These are phyloP conservation scores for Panzeria rudis DNA, from an alignment of 2,888 invertebrate species.

Conservation along the genomic window DNA sequence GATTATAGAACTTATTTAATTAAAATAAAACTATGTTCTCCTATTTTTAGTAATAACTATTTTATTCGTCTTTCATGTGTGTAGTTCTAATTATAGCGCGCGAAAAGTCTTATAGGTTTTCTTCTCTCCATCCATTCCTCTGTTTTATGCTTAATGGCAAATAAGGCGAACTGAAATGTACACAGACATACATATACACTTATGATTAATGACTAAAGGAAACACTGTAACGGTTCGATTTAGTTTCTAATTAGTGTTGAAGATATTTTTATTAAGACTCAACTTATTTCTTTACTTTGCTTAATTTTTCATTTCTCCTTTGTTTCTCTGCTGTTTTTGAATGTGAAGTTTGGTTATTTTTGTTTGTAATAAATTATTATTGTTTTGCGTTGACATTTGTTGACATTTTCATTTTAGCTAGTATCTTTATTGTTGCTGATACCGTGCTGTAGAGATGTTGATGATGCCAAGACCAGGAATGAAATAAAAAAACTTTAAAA, in stretches of 20 bases:
- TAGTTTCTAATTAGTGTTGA: slow-evolving; percentile 45
- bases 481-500: too few species aligned
- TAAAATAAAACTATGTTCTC: too few species aligned
- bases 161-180: neutral
- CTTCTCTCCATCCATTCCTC: too few species aligned
- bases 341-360: neutral
- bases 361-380: slow-evolving; percentile 35
- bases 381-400: slow-evolving; percentile 23
- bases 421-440: neutral
- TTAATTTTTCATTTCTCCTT: neutral
- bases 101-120: too few species aligned
- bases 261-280: slow-evolving; percentile 1
- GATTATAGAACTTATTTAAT: too few species aligned
- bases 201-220: slow-evolving; percentile 52
- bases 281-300: slow-evolving; percentile 4
- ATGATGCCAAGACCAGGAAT: too few species aligned
- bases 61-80: too few species aligned
- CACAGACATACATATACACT: neutral
- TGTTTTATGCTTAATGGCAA: too few species aligned
- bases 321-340: neutral
- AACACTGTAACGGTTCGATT: slow-evolving; percentile 14
- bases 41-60: too few species aligned
- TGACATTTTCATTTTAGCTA: slow-evolving; percentile 26
- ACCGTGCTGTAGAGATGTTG: neutral
- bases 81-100: too few species aligned